phyloP scores from a whole-genome alignment of 2,888 invertebrate genomes.

The Conistra vaccinii region DNA sequence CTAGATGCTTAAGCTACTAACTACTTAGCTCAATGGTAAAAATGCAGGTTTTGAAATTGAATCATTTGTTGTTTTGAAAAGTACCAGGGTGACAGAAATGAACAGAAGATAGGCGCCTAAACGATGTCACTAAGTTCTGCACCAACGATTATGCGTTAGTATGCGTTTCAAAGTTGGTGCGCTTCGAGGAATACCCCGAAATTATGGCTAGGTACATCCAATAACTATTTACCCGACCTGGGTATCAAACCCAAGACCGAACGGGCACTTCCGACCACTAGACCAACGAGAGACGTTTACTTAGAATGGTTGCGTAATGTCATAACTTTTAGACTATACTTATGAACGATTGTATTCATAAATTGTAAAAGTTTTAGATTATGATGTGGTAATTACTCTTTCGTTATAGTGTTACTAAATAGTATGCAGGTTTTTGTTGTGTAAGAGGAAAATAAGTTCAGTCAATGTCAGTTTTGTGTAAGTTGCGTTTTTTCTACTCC shows the following conservation, averaged over 20 bases:
- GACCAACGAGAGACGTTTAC: background rate
- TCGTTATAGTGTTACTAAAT: slow-evolving; percentile 7
- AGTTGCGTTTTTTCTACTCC: background rate
- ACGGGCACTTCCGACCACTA: too few species aligned
- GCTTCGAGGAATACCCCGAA: too few species aligned
- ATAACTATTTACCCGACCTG: background rate
- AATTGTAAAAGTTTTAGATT: background rate
- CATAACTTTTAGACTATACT: background rate
- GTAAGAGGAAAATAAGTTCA: slow-evolving; percentile 31
- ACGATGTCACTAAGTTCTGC: too few species aligned
- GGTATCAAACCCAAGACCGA: background rate
- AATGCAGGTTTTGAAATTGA: too few species aligned
- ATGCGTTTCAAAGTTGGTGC: too few species aligned
- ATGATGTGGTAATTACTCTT: background rate
- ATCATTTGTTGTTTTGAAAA: too few species aligned
- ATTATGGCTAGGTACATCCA: background rate
- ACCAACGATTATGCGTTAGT: too few species aligned
- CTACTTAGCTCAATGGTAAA: too few species aligned
- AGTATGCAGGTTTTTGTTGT: background rate
- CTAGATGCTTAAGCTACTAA: too few species aligned
- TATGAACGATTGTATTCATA: slow-evolving; percentile 1
- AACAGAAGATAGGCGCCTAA: too few species aligned
- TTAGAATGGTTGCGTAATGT: background rate
- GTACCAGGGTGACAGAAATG: too few species aligned
- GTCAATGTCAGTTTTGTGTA: slow-evolving; percentile 27